Conservation (phyloP, 2,113 vertebrate genomes). For the Crotalus tigris region DNA sequence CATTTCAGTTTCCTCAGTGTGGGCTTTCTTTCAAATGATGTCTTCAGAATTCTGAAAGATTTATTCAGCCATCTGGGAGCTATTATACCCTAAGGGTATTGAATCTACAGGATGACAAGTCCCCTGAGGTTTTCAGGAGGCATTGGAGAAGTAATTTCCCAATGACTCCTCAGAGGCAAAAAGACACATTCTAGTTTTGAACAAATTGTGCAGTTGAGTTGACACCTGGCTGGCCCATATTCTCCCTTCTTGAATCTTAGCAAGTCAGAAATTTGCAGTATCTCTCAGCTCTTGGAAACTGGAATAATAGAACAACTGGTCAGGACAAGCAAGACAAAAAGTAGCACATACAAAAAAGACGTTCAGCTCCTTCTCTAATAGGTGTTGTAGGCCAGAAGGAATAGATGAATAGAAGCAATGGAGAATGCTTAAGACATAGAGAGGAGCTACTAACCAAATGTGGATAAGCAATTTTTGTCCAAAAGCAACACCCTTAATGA, state of each 20-base stretch:
- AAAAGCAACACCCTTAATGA: not conserved
- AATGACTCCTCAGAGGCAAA: not conserved
- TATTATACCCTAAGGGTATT: not conserved
- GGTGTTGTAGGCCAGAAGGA: not conserved
- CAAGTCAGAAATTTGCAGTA: not conserved
- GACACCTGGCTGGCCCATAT: not conserved
- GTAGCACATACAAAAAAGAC: not conserved
- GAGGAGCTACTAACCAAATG: not conserved
- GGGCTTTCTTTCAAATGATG: not conserved
- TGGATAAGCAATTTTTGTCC: not conserved
- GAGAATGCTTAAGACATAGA: not conserved
- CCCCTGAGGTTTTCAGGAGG: not conserved
- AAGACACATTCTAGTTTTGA: not conserved
- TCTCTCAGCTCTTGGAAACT: not conserved
- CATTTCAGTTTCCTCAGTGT: not conserved
- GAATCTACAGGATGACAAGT: not conserved
- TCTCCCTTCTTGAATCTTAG: not conserved
- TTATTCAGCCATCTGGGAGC: not conserved
- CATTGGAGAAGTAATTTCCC: not conserved
- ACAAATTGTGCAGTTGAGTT: slow-evolving; percentile 18
- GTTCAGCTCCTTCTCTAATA: not conserved
- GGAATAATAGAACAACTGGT: not conserved
- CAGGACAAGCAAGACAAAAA: not conserved
- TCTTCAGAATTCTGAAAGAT: not conserved
- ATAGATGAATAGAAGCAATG: not conserved